Conservation (phyloP, 1,140 invertebrate species). For the Drosophila tristis region DNA sequence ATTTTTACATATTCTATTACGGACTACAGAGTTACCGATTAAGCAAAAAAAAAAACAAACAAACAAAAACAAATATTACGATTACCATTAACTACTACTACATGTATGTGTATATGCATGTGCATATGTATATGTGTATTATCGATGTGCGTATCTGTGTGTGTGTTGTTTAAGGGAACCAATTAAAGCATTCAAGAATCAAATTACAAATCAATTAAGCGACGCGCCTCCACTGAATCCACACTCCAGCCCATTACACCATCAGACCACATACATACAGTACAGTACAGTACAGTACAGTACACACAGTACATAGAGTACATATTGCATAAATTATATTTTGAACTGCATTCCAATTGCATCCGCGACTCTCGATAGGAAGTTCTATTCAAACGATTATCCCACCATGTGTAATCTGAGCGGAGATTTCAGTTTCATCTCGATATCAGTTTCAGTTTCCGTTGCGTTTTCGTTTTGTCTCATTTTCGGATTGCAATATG, state of each 20-base stretch:
- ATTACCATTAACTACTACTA: constrained; percentile 37
- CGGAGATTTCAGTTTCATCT: constrained; percentile 42
- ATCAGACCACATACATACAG: constrained; percentile 3
- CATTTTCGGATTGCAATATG: not conserved
- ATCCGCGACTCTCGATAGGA: constrained; percentile 38
- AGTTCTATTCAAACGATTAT: constrained; percentile 74
- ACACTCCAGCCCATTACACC: constrained; percentile 7
- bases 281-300: no score
- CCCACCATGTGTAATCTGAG: constrained; percentile 71
- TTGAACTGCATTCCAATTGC: constrained; percentile 32
- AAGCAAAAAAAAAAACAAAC: constrained; percentile 22
- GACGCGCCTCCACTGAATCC: constrained; percentile 49
- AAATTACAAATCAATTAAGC: constrained; percentile 72
- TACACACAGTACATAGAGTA: not conserved
- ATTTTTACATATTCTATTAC: constrained; percentile 59
- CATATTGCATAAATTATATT: constrained; percentile 15
- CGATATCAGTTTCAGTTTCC: not conserved
- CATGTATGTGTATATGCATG: constrained; percentile 29
- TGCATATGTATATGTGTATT: constrained; percentile 43
- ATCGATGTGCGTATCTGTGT: constrained; percentile 44
- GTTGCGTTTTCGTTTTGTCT: constrained; percentile 13
- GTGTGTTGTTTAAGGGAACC: constrained; percentile 71
- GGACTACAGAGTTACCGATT: constrained; percentile 43
- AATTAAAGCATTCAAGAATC: constrained; percentile 67
- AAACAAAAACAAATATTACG: constrained; percentile 23